phyloP scores from a whole-genome alignment of 2,113 vertebrate genomes.

The Hippocampus mohnikei region DNA sequence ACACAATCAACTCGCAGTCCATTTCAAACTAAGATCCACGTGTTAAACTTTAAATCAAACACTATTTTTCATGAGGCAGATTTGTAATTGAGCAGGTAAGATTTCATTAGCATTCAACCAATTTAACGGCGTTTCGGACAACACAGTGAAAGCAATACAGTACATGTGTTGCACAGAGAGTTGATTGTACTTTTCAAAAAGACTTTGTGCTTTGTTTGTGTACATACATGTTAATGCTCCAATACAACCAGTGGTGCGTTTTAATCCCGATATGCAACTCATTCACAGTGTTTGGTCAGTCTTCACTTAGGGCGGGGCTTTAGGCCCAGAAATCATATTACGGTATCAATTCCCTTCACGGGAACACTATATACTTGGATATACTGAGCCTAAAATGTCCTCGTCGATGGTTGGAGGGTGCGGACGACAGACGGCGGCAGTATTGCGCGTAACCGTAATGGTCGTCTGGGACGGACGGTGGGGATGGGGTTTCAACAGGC shows the following conservation, averaged over 20 bases:
- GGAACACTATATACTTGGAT: too few species aligned
- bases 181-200: too few species aligned
- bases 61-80: background rate
- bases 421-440: too few species aligned
- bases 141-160: background rate
- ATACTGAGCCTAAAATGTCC: too few species aligned
- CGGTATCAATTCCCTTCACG: too few species aligned
- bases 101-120: background rate
- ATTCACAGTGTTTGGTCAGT: background rate
- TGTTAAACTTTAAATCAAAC: background rate
- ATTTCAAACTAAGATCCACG: background rate
- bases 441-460: too few species aligned
- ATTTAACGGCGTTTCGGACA: background rate
- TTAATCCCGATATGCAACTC: background rate
- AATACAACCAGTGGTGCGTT: background rate
- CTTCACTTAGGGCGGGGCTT: too few species aligned
- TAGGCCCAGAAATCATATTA: too few species aligned
- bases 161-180: background rate
- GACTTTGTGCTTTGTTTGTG: too few species aligned
- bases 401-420: too few species aligned
- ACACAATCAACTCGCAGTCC: background rate
- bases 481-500: too few species aligned
- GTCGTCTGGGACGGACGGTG: too few species aligned
- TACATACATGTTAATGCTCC: background rate
- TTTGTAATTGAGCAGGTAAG: background rate